Conservation (phyloP, 2,113 vertebrate species). For the Laterallus jamaicensis region DNA sequence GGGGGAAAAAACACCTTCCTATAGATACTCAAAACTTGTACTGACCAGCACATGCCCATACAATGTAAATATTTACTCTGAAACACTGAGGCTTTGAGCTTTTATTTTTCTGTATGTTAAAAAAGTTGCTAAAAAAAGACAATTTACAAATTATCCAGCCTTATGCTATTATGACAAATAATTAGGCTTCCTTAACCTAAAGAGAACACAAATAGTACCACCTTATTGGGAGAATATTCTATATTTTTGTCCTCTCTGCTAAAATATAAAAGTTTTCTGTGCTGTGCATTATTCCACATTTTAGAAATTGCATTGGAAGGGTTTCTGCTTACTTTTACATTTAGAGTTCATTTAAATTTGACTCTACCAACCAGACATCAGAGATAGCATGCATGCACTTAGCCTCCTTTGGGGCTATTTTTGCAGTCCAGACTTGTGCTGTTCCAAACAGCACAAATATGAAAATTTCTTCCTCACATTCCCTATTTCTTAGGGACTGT, state of each 20-base stretch:
- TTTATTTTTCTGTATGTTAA: background rate
- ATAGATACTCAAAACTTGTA: background rate
- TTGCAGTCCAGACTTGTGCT: background rate
- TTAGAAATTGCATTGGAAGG: background rate
- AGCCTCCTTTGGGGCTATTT: background rate
- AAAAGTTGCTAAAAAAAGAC: background rate
- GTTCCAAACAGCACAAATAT: background rate
- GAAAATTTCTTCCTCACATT: background rate
- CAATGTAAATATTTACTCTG: background rate
- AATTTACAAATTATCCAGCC: background rate
- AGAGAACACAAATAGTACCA: background rate
- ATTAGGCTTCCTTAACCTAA: background rate
- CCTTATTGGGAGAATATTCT: background rate
- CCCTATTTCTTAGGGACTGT: background rate
- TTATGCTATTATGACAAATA: background rate
- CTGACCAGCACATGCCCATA: background rate
- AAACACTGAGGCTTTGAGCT: background rate
- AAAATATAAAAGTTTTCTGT: background rate
- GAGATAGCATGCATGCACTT: background rate
- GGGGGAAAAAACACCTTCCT: fast-evolving
- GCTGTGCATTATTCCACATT: background rate
- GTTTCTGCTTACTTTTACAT: background rate
- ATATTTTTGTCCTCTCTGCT: background rate
- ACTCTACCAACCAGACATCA: background rate
- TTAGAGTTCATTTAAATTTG: background rate